Conservation (phyloP, 2,113 vertebrate species). For the Pelobates fuscus region DNA sequence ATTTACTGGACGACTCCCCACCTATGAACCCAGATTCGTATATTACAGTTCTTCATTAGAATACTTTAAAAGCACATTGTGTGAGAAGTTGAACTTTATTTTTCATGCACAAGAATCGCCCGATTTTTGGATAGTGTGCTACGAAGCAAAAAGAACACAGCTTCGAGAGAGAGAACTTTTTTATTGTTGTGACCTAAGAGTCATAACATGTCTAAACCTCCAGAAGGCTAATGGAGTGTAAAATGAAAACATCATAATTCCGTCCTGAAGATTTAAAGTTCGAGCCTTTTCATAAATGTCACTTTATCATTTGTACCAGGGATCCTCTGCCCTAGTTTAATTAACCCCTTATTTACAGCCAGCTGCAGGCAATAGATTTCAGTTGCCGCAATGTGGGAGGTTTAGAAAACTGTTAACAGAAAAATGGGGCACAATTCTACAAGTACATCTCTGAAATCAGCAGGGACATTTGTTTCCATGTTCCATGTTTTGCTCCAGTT, state of each 20-base stretch:
- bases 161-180: background rate
- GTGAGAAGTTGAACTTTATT: background rate
- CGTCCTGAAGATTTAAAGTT: slow-evolving; percentile 30
- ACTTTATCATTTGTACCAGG: slow-evolving; percentile 30
- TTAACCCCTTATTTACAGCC: background rate
- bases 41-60: background rate
- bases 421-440: too few relatives aligned
- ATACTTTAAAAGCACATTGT: background rate
- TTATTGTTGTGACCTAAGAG: background rate
- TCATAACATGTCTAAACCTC: slow-evolving; percentile 25
- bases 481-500: too few relatives aligned
- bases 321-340: slow-evolving; percentile 4
- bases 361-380: too few relatives aligned
- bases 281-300: slow-evolving; percentile 30
- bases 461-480: too few relatives aligned
- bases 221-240: slow-evolving; percentile 36
- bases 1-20: background rate
- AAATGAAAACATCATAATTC: slow-evolving; percentile 25
- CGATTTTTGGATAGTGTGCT: background rate
- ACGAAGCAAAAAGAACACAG: background rate
- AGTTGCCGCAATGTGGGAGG: too few relatives aligned
- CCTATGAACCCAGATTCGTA: background rate
- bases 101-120: background rate
- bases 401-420: too few relatives aligned
- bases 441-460: too few relatives aligned